phyloP scores from a whole-genome alignment of 2,888 invertebrate species.

The Caprella mutica region DNA sequence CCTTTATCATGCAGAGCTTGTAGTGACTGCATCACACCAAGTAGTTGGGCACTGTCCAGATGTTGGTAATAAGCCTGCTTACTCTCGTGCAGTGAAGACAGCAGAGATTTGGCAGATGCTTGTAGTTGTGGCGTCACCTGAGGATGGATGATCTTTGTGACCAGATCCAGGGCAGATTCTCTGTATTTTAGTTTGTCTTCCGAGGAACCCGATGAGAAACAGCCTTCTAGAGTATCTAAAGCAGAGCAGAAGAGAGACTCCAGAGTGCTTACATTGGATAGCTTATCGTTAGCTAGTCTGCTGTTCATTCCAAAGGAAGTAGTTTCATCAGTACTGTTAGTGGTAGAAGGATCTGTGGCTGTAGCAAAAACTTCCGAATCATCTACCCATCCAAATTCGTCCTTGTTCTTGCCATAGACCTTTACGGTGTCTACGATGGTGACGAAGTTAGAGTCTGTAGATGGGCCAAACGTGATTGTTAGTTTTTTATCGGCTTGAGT shows the following conservation, averaged over 20 bases:
- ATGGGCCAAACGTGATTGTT: conserved; percentile 68
- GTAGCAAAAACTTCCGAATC: conserved; percentile 63
- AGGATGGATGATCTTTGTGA: conserved; percentile 41
- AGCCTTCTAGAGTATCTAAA: conserved; percentile 62
- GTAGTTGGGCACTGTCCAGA: conserved; percentile 48
- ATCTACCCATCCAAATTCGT: conserved; percentile 93
- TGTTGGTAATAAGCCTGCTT: conserved; percentile 68
- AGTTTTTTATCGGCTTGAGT: conserved; percentile 82
- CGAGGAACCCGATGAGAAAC: conserved; percentile 48
- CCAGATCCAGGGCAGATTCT: conserved; percentile 30
- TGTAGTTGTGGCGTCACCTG: conserved; percentile 39
- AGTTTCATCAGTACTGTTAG: conserved; percentile 19
- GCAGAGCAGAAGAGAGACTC: conserved; percentile 55
- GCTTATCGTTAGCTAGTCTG: background rate
- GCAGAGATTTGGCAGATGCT: conserved; percentile 54
- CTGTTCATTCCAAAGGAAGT: background rate
- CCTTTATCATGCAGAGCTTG: conserved; percentile 10
- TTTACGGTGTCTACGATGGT: conserved; percentile 90
- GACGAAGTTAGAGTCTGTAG: conserved; percentile 73
- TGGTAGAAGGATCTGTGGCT: conserved; percentile 38
- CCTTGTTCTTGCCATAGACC: conserved; percentile 90
- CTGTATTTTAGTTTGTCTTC: conserved; percentile 30
- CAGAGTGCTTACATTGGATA: conserved; percentile 36
- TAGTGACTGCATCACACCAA: conserved; percentile 19
- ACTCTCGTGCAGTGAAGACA: conserved; percentile 66